A percentile compares a stretch with the other conserved stretches of the same genome.
Conservation (phyloP, 1,140 invertebrate genomes). For the Uloborus diversus region DNA sequence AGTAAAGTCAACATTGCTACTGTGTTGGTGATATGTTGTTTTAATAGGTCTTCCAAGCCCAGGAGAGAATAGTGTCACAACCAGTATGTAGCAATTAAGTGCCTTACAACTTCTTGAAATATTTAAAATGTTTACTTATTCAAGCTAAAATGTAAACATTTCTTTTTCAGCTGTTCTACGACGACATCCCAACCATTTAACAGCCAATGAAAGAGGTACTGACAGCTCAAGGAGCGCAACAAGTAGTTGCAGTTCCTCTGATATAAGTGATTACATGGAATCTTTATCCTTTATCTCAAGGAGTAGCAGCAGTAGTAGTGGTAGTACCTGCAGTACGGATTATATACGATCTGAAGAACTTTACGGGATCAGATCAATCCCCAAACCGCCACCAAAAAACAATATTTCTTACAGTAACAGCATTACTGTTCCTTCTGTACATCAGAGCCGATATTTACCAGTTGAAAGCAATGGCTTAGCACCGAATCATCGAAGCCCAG, state of each 20-base stretch:
- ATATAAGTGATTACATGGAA: conserved; percentile 45
- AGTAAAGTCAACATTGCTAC: too few species aligned
- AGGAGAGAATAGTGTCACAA: too few species aligned
- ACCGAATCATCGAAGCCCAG: not conserved
- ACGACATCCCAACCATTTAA: not conserved
- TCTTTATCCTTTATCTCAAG: conserved; percentile 34
- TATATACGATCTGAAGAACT: conserved; percentile 45
- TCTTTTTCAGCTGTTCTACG: conserved; percentile 7
- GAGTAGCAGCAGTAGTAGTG: conserved; percentile 45
- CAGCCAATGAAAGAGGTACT: not conserved
- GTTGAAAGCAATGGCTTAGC: conserved; percentile 2
- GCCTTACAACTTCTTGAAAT: too few species aligned
- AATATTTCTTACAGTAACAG: not conserved
- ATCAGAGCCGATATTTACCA: not conserved
- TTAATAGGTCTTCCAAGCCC: too few species aligned
- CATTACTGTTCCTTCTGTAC: not conserved
- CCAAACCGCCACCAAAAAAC: conserved; percentile 20
- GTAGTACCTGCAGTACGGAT: conserved; percentile 35
- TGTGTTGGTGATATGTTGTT: too few species aligned
- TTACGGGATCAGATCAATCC: not conserved
- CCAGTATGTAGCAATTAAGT: too few species aligned
- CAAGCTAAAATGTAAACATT: too few species aligned
- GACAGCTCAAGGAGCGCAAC: conserved; percentile 30
- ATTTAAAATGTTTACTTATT: too few species aligned
- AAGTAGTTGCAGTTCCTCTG: conserved; percentile 42